Percentiles rank a stretch among this genome's conserved stretches.
Conservation (phyloP, 2,888 invertebrate genomes). For the Lithophane ornitopus region DNA sequence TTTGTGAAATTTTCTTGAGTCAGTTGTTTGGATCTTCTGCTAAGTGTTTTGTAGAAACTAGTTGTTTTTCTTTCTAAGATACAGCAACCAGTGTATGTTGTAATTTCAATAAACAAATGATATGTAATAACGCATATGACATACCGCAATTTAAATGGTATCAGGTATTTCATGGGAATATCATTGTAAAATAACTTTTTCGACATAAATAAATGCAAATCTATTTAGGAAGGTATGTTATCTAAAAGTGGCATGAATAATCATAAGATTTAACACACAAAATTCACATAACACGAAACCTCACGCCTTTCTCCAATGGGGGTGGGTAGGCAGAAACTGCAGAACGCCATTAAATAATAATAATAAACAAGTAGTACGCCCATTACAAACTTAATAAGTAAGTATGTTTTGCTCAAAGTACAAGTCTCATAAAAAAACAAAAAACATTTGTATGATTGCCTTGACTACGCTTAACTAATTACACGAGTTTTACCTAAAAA, state of each 20-base stretch:
- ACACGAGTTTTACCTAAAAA: conserved; percentile 10
- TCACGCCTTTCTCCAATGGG: too few relatives aligned
- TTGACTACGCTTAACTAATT: conserved; percentile 7
- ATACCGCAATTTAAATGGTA: not conserved
- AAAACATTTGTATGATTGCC: not conserved
- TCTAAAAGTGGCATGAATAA: not conserved
- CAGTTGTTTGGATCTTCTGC: not conserved
- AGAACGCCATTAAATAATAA: too few relatives aligned
- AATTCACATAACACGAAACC: not conserved
- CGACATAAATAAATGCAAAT: not conserved
- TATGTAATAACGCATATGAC: not conserved
- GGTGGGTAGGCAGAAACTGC: too few relatives aligned
- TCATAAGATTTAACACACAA: not conserved
- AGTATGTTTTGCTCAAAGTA: not conserved
- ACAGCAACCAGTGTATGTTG: not conserved
- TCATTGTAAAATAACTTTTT: not conserved
- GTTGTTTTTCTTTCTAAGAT: not conserved
- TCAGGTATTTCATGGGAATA: not conserved
- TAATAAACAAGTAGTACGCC: not conserved
- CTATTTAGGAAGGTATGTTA: not conserved
- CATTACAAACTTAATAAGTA: too few relatives aligned
- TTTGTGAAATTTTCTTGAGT: not conserved
- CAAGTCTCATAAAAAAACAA: not conserved
- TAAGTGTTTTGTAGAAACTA: not conserved
- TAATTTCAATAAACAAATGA: not conserved